Evolutionary conservation across 2,797 vertebrate genomes (phyloP).

Genomic region (Echiichthys vipera): DNA sequence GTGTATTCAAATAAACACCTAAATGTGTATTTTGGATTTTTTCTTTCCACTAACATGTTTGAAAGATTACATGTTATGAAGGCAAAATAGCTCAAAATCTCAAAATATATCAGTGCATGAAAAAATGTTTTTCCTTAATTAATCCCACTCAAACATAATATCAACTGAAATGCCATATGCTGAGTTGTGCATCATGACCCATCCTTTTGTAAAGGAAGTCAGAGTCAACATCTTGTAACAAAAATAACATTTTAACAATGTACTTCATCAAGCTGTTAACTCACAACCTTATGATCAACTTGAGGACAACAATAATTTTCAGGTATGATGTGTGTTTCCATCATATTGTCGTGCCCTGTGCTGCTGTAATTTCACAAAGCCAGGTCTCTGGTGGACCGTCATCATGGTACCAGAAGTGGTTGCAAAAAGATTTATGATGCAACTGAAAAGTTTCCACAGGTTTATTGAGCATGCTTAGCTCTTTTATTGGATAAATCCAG

Average conservation of each 20-base stretch:
- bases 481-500: constrained; percentile 37
- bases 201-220: background rate
- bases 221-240: background rate
- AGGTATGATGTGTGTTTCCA: background rate
- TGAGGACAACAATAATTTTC: background rate
- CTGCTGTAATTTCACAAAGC: constrained; percentile 22
- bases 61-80: no score
- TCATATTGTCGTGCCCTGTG: background rate
- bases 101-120: no score
- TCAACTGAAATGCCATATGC: background rate
- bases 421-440: constrained; percentile 31
- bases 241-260: constrained; percentile 5
- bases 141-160: background rate
- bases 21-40: no score
- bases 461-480: constrained; percentile 17
- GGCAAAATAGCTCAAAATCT: no score
- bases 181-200: background rate
- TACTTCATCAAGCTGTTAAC: constrained; percentile 11
- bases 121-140: no score
- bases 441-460: background rate
- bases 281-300: constrained; percentile 7
- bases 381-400: constrained; percentile 13
- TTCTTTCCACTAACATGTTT: no score
- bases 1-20: no score
- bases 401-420: constrained; percentile 13